phyloP scores from a whole-genome alignment of 2,888 invertebrate species.

The Notodromas monacha region DNA sequence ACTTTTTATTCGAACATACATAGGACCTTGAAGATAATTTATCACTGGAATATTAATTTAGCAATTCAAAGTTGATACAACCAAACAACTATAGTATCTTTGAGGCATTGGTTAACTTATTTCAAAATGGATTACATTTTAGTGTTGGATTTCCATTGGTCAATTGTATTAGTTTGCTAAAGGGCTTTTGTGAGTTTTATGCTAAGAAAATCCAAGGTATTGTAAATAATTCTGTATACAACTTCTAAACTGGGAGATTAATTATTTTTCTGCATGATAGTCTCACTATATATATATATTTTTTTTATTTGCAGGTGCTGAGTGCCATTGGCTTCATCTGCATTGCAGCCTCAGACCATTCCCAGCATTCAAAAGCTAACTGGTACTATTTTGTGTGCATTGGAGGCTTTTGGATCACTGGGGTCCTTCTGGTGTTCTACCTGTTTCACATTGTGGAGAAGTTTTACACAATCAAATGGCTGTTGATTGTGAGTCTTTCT shows the following conservation, averaged over 20 bases:
- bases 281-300: constrained; percentile 11
- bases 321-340: constrained; percentile 38
- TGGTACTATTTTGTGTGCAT: constrained; percentile 47
- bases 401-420: constrained; percentile 53
- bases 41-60: no score
- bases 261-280: background rate
- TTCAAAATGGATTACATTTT: background rate
- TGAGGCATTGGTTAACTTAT: no score
- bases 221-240: background rate
- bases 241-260: background rate
- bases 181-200: background rate
- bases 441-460: constrained; percentile 56
- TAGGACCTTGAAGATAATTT: no score
- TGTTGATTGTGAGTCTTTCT: constrained; percentile 34
- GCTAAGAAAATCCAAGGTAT: background rate
- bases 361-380: constrained; percentile 24
- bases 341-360: constrained; percentile 27
- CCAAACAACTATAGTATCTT: no score
- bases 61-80: no score
- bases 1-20: no score
- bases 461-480: constrained; percentile 51
- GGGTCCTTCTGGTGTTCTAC: constrained; percentile 39
- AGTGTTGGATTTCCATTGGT: background rate
- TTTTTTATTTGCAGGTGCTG: constrained; percentile 13
- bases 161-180: background rate